Evolutionary conservation across 2,888 invertebrate species (phyloP), one percentile per base, ranked within the genome.

Genomic region (Acanthacorydalis orientalis): DNA sequence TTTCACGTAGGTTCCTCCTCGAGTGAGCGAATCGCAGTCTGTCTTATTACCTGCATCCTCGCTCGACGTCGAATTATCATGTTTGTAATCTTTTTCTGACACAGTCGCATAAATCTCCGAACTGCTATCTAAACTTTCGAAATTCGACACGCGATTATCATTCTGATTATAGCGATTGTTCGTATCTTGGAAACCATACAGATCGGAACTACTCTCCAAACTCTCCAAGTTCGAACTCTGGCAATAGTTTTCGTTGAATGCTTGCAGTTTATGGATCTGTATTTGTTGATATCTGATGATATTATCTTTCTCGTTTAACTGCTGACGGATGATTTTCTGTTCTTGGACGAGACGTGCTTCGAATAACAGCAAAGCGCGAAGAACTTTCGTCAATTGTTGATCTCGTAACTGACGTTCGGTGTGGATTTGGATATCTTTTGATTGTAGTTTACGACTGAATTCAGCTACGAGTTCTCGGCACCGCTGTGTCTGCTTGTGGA

Each of bases 331-430:
- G 56, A 75, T 75, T 55, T 79, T 77, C 59, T 84, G 83, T 60
- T 85, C 84, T 59, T 80, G 77, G 43, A 77, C 74, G 23, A 85
- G 67, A 8, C 82, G 70, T 8, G 82, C 79, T 62, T 85, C 83
- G 44, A 84, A 73, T 38, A 80, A 73, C 38, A 83, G 72, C 48
- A 85, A 65, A 4, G 83, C 80, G 43, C 81, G 70, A 7, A 83
- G 68, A 31, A 85, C 79, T 52, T 78, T 70, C 4, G 80, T 77
- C 31, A 84, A 69, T 58, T 84, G 83, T 58, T 78, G 77, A 62
- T 83, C 81, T 38, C 81, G 69, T 6, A 80, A 68, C 2, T 72
- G 68, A 51, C 74, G 72, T 58, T 79, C 80, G 49, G 73, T 74
- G 31, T 72, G 67, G 47, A 75, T 71, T 55, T 75, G 73, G 48